Percentiles rank a stretch among this genome's conserved stretches.
Conservation (phyloP, 2,888 invertebrate species). For the Torymus tubicola region DNA sequence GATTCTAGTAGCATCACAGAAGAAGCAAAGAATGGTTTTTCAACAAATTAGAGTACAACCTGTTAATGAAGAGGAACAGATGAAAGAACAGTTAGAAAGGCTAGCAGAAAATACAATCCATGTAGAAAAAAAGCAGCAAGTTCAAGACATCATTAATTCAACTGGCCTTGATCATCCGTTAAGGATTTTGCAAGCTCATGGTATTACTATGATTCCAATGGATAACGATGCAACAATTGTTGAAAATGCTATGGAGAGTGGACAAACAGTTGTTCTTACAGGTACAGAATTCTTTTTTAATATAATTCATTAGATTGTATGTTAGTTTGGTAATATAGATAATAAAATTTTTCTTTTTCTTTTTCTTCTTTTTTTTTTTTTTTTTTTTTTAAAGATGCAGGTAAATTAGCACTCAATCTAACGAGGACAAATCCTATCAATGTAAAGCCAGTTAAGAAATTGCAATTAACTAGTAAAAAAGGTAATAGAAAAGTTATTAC, state of each 20-base stretch:
- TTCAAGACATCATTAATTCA: conserved; percentile 64
- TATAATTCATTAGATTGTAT: not conserved
- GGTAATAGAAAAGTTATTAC: conserved; percentile 77
- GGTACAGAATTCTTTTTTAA: conserved; percentile 74
- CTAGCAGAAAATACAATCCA: conserved; percentile 62
- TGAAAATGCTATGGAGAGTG: conserved; percentile 89
- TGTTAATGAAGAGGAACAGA: conserved; percentile 66
- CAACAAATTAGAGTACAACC: conserved; percentile 70
- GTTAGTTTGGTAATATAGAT: too few species aligned
- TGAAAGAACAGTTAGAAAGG: conserved; percentile 63
- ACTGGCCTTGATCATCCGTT: conserved; percentile 76
- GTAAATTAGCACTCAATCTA: conserved; percentile 84
- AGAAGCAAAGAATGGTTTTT: conserved; percentile 70
- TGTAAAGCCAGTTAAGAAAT: conserved; percentile 72
- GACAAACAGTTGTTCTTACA: conserved; percentile 90
- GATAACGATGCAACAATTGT: conserved; percentile 84
- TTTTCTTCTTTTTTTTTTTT: conserved; percentile 54
- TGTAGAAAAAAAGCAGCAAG: conserved; percentile 64
- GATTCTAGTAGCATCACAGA: conserved; percentile 63
- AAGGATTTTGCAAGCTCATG: conserved; percentile 88
- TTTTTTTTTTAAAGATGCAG: conserved; percentile 80
- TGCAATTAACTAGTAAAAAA: conserved; percentile 71
- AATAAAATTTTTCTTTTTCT: not conserved
- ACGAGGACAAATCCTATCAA: conserved; percentile 74
- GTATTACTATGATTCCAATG: conserved; percentile 90